Evolutionary conservation across 2,888 invertebrate genomes (phyloP).

Genomic region (Sinopyrophorus schimmeli): DNA sequence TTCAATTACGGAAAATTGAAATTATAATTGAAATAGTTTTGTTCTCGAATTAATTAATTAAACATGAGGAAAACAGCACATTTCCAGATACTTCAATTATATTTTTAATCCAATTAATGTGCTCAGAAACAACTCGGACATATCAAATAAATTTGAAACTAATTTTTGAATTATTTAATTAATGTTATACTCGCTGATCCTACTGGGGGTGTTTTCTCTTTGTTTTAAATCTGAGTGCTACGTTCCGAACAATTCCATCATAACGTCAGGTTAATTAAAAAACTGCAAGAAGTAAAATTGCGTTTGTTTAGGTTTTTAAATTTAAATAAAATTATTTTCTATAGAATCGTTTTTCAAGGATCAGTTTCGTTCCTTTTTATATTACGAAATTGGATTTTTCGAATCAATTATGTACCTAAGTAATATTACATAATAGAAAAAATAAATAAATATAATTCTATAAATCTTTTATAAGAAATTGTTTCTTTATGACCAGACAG

Average conservation of each 20-base stretch:
- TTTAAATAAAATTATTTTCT: too few species aligned
- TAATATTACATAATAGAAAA: too few species aligned
- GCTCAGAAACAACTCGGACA: slow-evolving; percentile 25
- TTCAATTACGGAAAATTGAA: slow-evolving; percentile 49
- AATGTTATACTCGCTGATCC: slow-evolving; percentile 25
- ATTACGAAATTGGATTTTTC: too few species aligned
- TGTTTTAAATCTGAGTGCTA: slow-evolving; percentile 23
- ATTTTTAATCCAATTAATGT: slow-evolving; percentile 31
- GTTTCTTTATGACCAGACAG: too few species aligned
- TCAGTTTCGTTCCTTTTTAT: too few species aligned
- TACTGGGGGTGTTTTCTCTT: slow-evolving; percentile 22
- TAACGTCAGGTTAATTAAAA: slow-evolving; percentile 28
- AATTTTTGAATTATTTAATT: slow-evolving; percentile 32
- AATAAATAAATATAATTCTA: too few species aligned
- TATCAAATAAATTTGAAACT: slow-evolving; percentile 30
- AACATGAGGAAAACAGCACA: slow-evolving; percentile 34
- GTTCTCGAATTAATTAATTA: slow-evolving; percentile 41
- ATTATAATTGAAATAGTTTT: slow-evolving; percentile 49
- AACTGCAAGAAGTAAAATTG: slow-evolving; percentile 10
- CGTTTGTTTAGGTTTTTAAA: too few species aligned
- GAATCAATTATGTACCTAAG: too few species aligned
- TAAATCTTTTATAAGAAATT: too few species aligned
- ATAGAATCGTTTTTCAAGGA: too few species aligned
- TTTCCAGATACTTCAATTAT: slow-evolving; percentile 31
- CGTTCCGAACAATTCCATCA: slow-evolving; percentile 22